Evolutionary conservation across 1,140 invertebrate species (phyloP).

Genomic region (Aphidius gifuensis): DNA sequence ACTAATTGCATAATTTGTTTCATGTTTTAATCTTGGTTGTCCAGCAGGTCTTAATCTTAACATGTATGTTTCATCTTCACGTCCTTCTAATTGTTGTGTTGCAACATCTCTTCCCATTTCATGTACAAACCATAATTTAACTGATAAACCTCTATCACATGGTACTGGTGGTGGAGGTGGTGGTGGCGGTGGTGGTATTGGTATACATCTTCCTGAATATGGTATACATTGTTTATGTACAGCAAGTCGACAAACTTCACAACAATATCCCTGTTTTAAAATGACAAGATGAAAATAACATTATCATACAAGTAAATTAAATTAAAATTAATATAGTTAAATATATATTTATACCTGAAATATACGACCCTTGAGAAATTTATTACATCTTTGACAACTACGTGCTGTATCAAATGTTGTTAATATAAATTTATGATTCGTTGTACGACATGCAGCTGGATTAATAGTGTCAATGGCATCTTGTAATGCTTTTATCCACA

Average conservation of each 20-base stretch:
- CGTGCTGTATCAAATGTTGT: conserved; percentile 81
- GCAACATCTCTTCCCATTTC: conserved; percentile 85
- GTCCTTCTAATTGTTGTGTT: conserved; percentile 69
- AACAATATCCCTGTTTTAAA: conserved; percentile 68
- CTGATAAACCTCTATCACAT: conserved; percentile 58
- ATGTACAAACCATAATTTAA: conserved; percentile 75
- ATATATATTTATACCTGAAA: conserved; percentile 60
- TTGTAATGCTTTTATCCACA: conserved; percentile 89
- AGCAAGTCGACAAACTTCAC: conserved; percentile 68
- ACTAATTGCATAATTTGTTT: conserved; percentile 82
- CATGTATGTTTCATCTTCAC: conserved; percentile 85
- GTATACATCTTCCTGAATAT: conserved; percentile 68
- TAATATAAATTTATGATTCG: conserved; percentile 84
- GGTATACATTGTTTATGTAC: conserved; percentile 78
- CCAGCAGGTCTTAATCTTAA: conserved; percentile 74
- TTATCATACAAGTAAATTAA: background rate
- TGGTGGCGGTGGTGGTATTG: conserved; percentile 57
- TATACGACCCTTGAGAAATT: conserved; percentile 87
- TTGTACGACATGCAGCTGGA: conserved; percentile 71
- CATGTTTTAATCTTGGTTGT: conserved; percentile 54
- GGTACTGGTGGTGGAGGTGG: conserved; percentile 56
- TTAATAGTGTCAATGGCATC: conserved; percentile 92
- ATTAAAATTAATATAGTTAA: conserved; percentile 1
- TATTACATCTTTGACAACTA: conserved; percentile 78
- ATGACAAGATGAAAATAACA: conserved; percentile 21